These are phyloP conservation scores for Pelecanus crispus DNA, from an alignment of 2,113 vertebrate species.

Conservation along the genomic window DNA sequence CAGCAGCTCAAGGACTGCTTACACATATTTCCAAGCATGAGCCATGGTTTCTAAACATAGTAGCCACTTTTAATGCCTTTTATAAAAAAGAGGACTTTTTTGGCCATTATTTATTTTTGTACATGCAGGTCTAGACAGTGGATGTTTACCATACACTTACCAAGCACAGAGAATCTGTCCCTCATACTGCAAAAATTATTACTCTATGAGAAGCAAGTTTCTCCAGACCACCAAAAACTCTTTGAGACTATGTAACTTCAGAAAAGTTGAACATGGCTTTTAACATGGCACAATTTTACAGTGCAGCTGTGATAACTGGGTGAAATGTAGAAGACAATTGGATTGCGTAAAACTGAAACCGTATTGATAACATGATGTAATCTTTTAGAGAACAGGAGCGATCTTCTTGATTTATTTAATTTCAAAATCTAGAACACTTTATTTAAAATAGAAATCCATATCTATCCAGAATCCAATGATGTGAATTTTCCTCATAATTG, in stretches of 20 bases:
- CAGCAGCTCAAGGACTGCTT: background rate
- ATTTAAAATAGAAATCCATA: background rate
- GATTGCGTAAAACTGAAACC: slow-evolving; percentile 10
- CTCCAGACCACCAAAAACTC: slow-evolving; percentile 6
- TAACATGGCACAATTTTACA: slow-evolving; percentile 16
- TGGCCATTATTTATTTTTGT: background rate
- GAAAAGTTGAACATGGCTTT: slow-evolving; percentile 38
- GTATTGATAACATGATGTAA: background rate
- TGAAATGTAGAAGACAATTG: slow-evolving; percentile 17
- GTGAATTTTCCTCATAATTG: background rate
- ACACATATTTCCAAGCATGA: background rate
- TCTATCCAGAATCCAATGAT: background rate
- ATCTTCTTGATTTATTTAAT: background rate
- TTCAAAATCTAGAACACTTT: background rate
- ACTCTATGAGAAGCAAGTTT: background rate
- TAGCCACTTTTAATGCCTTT: background rate
- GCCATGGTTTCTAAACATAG: background rate
- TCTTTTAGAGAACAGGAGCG: background rate
- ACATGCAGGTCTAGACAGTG: background rate
- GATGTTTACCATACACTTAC: background rate
- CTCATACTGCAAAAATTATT: background rate
- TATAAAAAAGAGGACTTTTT: background rate
- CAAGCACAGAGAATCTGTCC: background rate
- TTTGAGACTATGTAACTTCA: background rate
- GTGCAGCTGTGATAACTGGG: slow-evolving; percentile 10